Percentiles rank a stretch among this genome's conserved stretches.
Evolutionary conservation across 2,113 vertebrate species (phyloP).

Genomic region (Naja naja): DNA sequence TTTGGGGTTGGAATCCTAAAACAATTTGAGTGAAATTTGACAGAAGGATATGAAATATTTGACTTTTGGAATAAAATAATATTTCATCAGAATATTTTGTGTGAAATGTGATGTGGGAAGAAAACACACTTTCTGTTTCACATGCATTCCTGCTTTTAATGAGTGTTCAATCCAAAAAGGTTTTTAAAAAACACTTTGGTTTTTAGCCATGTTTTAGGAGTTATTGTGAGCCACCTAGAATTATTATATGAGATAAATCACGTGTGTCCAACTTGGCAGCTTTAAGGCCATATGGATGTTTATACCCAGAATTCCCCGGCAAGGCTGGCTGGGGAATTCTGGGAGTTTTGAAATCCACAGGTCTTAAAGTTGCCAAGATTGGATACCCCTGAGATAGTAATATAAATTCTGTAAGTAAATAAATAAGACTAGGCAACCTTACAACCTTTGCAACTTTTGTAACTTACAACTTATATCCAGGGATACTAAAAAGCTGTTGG

Average conservation of each 20-base stretch:
- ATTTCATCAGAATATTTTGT: neutral
- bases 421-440: neutral
- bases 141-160: neutral
- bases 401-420: neutral
- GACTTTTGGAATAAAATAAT: neutral
- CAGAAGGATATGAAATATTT: neutral
- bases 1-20: neutral
- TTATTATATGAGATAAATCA: neutral
- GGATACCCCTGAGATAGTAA: neutral
- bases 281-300: neutral
- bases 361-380: neutral
- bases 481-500: neutral
- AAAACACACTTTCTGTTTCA: neutral
- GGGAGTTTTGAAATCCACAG: neutral
- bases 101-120: neutral
- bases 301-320: neutral
- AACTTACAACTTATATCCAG: neutral
- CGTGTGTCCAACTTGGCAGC: neutral
- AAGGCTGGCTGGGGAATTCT: neutral
- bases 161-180: neutral
- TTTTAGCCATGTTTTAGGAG: neutral
- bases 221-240: neutral
- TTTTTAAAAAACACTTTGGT: neutral
- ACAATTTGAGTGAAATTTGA: neutral
- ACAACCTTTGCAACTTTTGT: neutral